Conservation (phyloP, 2,797 vertebrate species). For the Xenentodon cancila region DNA sequence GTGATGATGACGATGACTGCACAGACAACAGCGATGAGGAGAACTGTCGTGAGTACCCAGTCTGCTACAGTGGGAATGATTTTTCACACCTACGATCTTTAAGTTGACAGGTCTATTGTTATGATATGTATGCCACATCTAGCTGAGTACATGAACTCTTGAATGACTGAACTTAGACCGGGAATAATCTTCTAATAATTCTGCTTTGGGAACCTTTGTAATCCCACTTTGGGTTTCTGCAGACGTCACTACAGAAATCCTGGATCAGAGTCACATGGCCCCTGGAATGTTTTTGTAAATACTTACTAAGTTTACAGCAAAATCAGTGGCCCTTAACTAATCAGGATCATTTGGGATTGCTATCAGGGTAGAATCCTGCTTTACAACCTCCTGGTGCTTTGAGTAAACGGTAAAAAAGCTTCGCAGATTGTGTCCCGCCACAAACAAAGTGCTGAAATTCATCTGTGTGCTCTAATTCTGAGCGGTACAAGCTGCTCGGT, state of each 20-base stretch:
- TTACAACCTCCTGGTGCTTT: background rate
- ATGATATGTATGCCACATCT: background rate
- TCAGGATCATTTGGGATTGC: background rate
- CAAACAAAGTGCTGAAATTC: too few species aligned
- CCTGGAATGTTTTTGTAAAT: constrained; percentile 49
- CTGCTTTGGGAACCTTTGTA: constrained; percentile 32
- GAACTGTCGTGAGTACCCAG: constrained; percentile 91
- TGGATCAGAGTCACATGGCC: constrained; percentile 68
- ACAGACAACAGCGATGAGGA: constrained; percentile 96
- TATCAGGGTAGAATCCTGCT: background rate
- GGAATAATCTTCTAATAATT: constrained; percentile 49
- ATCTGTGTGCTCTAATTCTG: too few species aligned
- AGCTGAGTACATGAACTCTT: constrained; percentile 18
- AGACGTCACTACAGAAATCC: constrained; percentile 36
- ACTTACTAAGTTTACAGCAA: constrained; percentile 15
- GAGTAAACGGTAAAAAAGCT: background rate
- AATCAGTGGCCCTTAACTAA: constrained; percentile 1
- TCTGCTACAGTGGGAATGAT: background rate
- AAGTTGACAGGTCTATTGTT: too few species aligned
- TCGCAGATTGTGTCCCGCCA: too few species aligned
- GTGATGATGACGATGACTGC: constrained; percentile 97
- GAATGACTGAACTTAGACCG: constrained; percentile 25
- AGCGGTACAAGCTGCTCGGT: too few species aligned
- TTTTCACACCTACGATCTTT: too few species aligned
- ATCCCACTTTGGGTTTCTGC: constrained; percentile 34